A percentile compares a stretch with the other conserved stretches of the same genome.
These are phyloP conservation scores for Chorisops tibialis DNA, from an alignment of 2,888 invertebrate species.

Conservation along the genomic window DNA sequence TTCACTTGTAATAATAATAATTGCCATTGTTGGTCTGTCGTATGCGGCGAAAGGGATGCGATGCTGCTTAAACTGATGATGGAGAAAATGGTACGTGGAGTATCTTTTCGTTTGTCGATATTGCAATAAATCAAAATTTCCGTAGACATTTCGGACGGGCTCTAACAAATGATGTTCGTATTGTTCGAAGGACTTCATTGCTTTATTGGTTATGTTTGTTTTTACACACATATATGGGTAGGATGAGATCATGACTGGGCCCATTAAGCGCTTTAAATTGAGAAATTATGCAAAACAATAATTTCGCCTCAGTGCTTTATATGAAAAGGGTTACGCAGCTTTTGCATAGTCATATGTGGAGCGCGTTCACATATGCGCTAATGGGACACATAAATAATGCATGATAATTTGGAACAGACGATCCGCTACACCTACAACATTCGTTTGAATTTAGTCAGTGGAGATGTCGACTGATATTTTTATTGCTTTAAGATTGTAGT, in stretches of 20 bases:
- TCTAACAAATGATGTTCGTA: not conserved
- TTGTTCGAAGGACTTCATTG: not conserved
- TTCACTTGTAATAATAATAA: not conserved
- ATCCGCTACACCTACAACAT: constrained; percentile 13
- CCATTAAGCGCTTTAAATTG: constrained; percentile 6
- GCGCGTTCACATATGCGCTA: constrained; percentile 7
- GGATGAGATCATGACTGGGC: not conserved
- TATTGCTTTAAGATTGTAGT: constrained; percentile 2
- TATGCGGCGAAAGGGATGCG: not conserved
- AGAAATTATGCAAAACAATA: constrained; percentile 20
- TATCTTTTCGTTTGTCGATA: not conserved
- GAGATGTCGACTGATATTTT: constrained; percentile 4
- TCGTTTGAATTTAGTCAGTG: constrained; percentile 13
- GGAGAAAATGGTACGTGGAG: not conserved
- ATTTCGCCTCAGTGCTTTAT: not conserved
- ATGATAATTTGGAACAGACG: constrained; percentile 4
- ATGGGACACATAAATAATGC: not conserved
- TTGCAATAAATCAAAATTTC: not conserved
- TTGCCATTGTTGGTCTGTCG: not conserved
- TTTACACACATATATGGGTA: not conserved
- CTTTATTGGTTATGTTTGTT: not conserved
- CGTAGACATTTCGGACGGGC: not conserved
- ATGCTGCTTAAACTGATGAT: not conserved
- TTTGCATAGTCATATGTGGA: not conserved
- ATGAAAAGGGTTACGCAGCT: constrained; percentile 10